Base-by-base conservation (phyloP, 2,888 invertebrate species). In the Sminthurides aquaticus region DNA sequence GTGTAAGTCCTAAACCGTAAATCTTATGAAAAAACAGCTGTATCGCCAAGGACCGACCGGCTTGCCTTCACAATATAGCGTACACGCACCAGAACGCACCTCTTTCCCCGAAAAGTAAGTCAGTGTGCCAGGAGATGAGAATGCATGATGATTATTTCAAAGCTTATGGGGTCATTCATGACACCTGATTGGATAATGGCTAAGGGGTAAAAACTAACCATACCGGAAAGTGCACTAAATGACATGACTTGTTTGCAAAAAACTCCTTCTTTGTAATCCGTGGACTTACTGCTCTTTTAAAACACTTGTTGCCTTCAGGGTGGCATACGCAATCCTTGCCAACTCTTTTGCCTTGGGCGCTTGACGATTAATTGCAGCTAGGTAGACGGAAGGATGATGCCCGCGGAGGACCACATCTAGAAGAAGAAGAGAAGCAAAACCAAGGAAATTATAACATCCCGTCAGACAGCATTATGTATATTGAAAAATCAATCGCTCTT, bases 361-460 rank as follows among this genome's bases (percentile, higher is more conserved):
- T 25, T 87, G 87, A 1, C 84, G 83, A 76, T 87, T 88, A 79
- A 89, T 88, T 1, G 85, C 84, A 0, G 88, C 88, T 57, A 88
- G 84, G 76, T 84, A 85, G 15, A 83, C 82, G 1, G 86, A 88
- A 3, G 88, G 88, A 75, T 87, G 84, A 57, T 83, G 82, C 57
- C 81, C 79, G 24, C 83, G 81, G 68, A 89, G 77, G 80, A 83
- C 84, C 3, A 87, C 78, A 57, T 88, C 88, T 88, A 77, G 3
- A 76, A 74, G 52, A 5, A n/a, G n/a, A n/a, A n/a, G n/a, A 63
- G 49, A 55, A 57, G 52, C 56, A 56, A 15, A 22, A 56, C 15
- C 15, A 34, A 58, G 24, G 5, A 55, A 55, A 24, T 55, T 55
- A 18, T 5, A 58, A 58, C 29, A 57, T 58, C 43, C 18, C 26